phyloP scores from a whole-genome alignment of 1,140 invertebrate genomes.

The Drosophila sp. region DNA sequence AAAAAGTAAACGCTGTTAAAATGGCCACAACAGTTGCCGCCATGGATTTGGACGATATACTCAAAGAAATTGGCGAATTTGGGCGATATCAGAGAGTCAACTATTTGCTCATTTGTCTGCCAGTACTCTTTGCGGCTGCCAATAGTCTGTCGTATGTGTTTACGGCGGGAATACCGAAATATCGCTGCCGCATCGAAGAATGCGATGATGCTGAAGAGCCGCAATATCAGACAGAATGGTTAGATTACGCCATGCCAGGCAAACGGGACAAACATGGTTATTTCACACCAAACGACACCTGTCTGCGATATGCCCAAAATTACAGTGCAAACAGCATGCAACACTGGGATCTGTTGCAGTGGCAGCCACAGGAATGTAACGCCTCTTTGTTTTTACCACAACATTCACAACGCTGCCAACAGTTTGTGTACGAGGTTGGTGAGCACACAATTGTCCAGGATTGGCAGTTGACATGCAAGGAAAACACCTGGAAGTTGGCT shows the following conservation, averaged over 20 bases:
- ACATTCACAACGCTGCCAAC: constrained; percentile 77
- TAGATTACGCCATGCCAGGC: constrained; percentile 84
- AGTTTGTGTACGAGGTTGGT: constrained; percentile 85
- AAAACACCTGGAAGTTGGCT: constrained; percentile 88
- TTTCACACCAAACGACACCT: constrained; percentile 67
- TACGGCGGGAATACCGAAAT: constrained; percentile 86
- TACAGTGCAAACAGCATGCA: neutral
- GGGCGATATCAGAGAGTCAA: constrained; percentile 86
- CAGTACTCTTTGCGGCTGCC: constrained; percentile 86
- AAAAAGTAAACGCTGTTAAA: constrained; percentile 5
- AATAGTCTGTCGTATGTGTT: constrained; percentile 88
- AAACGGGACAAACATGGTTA: constrained; percentile 57
- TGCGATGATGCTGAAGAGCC: constrained; percentile 84
- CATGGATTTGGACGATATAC: constrained; percentile 83
- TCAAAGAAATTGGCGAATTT: constrained; percentile 87
- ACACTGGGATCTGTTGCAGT: neutral
- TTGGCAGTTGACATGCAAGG: constrained; percentile 87
- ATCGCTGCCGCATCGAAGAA: constrained; percentile 85
- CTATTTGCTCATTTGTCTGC: constrained; percentile 86
- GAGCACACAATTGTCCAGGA: constrained; percentile 87
- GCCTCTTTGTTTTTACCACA: constrained; percentile 65
- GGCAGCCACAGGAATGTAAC: constrained; percentile 58
- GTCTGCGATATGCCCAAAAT: constrained; percentile 59
- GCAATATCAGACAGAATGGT: constrained; percentile 84
- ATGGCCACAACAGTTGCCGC: constrained; percentile 19